Base-by-base conservation (phyloP, 1,140 invertebrate species). In the Archivesica marissinica region DNA sequence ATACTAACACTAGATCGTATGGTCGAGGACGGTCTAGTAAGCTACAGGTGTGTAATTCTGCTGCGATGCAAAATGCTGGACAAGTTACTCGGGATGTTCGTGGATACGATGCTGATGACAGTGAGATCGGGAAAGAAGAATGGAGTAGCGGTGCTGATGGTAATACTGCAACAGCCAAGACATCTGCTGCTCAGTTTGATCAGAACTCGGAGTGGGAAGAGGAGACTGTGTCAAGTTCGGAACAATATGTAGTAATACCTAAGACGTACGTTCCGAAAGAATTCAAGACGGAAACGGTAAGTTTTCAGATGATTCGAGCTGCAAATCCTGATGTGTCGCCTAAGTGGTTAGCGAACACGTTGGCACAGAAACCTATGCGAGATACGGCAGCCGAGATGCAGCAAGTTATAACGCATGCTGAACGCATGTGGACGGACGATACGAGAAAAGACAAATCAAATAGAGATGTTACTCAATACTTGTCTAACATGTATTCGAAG, bases 381-480 rank as follows among this genome's bases (percentile, higher is more conserved):
- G 50, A 56, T 23, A 70, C n/a, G 76, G 64, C 47, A 17, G 77
- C 68, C 41, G 84, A 84, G 41, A 82, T 83, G 64, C 82, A 84
- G 25, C 66, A n/a, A 41, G 50, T 77, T 33, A 33, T 85, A 0
- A 50, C 54, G 11, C 39, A 85, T 25, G 28, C 87, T 13, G 72
- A 85, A 77, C 28, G 56, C 56, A 80, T 86, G 23, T 87, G 86
- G 86, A 41, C 52, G 38, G 82, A 86, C 56, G 82, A 86, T 59
- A 79, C 59, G 20, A 47, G 50, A 20, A 88, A 68, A 44, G 87
- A 88, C 52, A 88, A 86, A 54, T 75, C 84, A 9, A 39, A 72
- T 17, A 82, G 82, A 38, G 64, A 59, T 20, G 86, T 77, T 38
- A 70, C 44, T 33, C 79, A 44, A 25, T 89, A 47, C 68, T 50